phyloP scores from a whole-genome alignment of 2,113 vertebrate species.

The Labrus mixtus region DNA sequence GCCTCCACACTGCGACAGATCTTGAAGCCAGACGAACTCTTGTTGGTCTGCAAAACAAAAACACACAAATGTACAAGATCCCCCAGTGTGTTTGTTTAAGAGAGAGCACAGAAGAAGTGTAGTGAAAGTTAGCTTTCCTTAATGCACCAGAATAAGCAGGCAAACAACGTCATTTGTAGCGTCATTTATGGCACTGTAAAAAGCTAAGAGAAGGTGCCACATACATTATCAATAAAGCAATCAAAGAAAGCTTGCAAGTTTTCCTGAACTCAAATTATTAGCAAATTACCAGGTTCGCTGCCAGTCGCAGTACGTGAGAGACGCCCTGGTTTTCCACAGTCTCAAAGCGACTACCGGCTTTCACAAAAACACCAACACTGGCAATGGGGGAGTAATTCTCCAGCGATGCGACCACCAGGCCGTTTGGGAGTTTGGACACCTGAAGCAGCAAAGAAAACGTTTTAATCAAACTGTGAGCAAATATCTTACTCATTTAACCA shows the following conservation, averaged over 20 bases:
- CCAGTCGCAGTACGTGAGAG: conserved; percentile 91
- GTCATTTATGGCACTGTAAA: too few relatives aligned
- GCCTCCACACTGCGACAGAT: conserved; percentile 92
- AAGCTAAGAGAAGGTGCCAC: neutral
- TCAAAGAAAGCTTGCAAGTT: too few relatives aligned
- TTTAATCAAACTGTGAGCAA: neutral
- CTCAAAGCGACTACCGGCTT: conserved; percentile 92
- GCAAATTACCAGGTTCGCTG: conserved; percentile 87
- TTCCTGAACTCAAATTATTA: neutral
- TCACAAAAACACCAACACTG: conserved; percentile 93
- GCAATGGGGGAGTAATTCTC: conserved; percentile 91
- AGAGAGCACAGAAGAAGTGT: neutral
- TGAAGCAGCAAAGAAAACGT: conserved; percentile 61
- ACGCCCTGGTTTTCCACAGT: conserved; percentile 85
- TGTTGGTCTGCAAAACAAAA: conserved; percentile 86
- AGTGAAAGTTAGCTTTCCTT: neutral
- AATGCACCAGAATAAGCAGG: neutral
- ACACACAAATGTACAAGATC: neutral
- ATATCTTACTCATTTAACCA: too few relatives aligned
- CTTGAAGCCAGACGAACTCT: conserved; percentile 91
- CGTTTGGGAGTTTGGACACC: conserved; percentile 93
- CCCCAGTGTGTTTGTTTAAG: neutral
- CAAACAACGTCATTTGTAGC: too few relatives aligned
- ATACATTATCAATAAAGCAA: neutral
- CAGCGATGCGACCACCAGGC: conserved; percentile 91